These are phyloP conservation scores for Rhamnusium bicolor DNA, from an alignment of 2,888 invertebrate genomes.

Conservation along the genomic window DNA sequence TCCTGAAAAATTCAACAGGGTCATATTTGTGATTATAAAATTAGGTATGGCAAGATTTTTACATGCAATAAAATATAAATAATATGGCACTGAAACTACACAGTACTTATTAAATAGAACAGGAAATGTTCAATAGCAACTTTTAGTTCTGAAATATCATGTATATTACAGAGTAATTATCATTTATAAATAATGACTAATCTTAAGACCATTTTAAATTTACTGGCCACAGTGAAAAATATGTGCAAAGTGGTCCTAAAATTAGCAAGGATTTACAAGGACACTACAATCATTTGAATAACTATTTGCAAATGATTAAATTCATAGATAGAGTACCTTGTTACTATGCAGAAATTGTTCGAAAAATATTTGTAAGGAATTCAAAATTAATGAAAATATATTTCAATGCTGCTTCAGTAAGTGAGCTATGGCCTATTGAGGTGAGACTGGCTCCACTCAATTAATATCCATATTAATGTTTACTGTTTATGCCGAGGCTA, in stretches of 20 bases:
- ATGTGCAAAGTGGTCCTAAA: conserved; percentile 20
- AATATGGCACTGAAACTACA: conserved; percentile 55
- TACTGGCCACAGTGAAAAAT: conserved; percentile 22
- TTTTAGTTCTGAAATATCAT: conserved; percentile 23
- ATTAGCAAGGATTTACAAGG: conserved; percentile 25
- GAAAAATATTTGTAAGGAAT: neutral
- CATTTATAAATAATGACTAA: conserved; percentile 30
- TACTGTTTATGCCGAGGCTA: too few relatives aligned
- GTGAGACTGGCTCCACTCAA: neutral
- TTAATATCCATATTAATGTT: neutral
- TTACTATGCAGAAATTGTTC: neutral
- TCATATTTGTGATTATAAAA: conserved; percentile 35
- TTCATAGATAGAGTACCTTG: neutral
- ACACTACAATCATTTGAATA: neutral
- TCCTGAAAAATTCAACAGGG: conserved; percentile 39
- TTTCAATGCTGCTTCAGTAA: neutral
- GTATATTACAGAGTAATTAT: conserved; percentile 23
- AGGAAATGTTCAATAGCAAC: conserved; percentile 4
- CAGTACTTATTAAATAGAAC: conserved; percentile 32
- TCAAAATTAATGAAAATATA: neutral
- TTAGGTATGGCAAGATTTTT: conserved; percentile 56
- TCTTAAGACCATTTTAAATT: conserved; percentile 20
- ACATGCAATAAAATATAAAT: conserved; percentile 51
- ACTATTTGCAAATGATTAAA: neutral
- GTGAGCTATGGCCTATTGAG: too few relatives aligned